These are phyloP conservation scores for Protomyctophum bolini DNA, from an alignment of 2,113 vertebrate genomes.

Conservation along the genomic window DNA sequence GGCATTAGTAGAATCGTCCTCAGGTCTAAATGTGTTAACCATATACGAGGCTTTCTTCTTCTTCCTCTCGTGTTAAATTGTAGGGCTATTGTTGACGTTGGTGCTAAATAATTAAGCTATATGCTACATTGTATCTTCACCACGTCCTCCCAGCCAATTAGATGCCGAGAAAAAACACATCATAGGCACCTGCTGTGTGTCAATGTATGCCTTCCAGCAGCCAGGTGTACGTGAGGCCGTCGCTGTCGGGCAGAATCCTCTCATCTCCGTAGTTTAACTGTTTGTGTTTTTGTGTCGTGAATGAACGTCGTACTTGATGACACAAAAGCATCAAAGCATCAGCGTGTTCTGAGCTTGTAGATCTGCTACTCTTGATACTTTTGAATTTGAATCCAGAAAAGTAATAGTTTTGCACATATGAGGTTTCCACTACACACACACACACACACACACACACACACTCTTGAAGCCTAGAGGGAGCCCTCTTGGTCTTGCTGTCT, in stretches of 20 bases:
- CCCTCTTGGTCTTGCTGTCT: constrained; percentile 30
- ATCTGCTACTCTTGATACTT: too few species aligned
- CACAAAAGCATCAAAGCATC: too few species aligned
- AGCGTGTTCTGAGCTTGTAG: too few species aligned
- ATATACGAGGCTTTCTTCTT: too few species aligned
- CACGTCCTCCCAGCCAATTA: constrained; percentile 36
- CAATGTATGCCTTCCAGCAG: constrained; percentile 35
- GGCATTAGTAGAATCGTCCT: too few species aligned
- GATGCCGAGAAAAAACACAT: constrained; percentile 23
- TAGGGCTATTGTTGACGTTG: constrained; percentile 9
- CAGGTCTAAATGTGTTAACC: too few species aligned
- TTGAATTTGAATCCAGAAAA: too few species aligned
- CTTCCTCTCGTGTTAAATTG: background rate
- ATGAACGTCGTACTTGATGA: too few species aligned
- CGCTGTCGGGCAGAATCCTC: too few species aligned
- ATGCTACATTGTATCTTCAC: constrained; percentile 18
- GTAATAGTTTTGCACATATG: too few species aligned
- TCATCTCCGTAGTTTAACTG: too few species aligned
- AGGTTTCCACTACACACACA: constrained; percentile 12
- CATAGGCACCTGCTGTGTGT: constrained; percentile 30
- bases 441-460: constrained; percentile 12
- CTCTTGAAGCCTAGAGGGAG: background rate
- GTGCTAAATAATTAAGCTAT: constrained; percentile 34
- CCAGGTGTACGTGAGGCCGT: constrained; percentile 23
- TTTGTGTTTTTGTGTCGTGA: too few species aligned